Percentiles rank a stretch among this genome's conserved stretches.
phyloP scores from a whole-genome alignment of 1,140 invertebrate species.

The Drosophila tsacasi region DNA sequence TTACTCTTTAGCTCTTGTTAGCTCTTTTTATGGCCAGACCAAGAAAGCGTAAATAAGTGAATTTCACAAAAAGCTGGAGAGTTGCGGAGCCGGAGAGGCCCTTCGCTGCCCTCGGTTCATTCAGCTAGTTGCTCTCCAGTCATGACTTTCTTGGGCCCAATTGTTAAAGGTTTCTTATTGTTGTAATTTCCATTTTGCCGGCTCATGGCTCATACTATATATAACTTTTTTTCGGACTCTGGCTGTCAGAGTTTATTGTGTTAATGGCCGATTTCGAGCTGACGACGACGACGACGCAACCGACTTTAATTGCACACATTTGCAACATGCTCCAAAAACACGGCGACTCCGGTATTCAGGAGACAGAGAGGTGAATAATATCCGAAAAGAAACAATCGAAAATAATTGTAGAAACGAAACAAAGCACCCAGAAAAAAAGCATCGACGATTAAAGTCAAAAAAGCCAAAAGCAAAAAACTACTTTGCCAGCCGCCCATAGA shows the following conservation, averaged over 20 bases:
- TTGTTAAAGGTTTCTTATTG: constrained; percentile 47
- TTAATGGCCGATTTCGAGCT: constrained; percentile 72
- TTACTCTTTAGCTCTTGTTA: constrained; percentile 28
- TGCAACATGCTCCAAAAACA: constrained; percentile 56
- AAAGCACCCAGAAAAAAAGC: constrained; percentile 23
- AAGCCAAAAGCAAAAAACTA: constrained; percentile 11
- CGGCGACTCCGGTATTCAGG: constrained; percentile 1
- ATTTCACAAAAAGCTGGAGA: constrained; percentile 44
- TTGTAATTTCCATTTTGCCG: constrained; percentile 59
- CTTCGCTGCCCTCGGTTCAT: constrained; percentile 20
- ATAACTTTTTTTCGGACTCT: constrained; percentile 27
- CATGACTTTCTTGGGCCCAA: constrained; percentile 51
- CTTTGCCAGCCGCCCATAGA: constrained; percentile 46
- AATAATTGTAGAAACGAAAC: constrained; percentile 56
- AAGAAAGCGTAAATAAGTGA: constrained; percentile 78
- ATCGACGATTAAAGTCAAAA: constrained; percentile 36
- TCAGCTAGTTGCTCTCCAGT: constrained; percentile 24
- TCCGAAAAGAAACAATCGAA: constrained; percentile 23
- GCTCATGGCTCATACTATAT: constrained; percentile 38
- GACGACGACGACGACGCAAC: constrained; percentile 58
- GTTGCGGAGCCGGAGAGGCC: constrained; percentile 1
- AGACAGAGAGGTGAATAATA: constrained; percentile 16
- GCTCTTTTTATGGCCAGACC: constrained; percentile 37
- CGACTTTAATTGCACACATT: constrained; percentile 65
- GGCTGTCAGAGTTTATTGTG: constrained; percentile 72